Evolutionary conservation across 2,797 vertebrate species (phyloP).

Genomic region (Delichon dasypus): DNA sequence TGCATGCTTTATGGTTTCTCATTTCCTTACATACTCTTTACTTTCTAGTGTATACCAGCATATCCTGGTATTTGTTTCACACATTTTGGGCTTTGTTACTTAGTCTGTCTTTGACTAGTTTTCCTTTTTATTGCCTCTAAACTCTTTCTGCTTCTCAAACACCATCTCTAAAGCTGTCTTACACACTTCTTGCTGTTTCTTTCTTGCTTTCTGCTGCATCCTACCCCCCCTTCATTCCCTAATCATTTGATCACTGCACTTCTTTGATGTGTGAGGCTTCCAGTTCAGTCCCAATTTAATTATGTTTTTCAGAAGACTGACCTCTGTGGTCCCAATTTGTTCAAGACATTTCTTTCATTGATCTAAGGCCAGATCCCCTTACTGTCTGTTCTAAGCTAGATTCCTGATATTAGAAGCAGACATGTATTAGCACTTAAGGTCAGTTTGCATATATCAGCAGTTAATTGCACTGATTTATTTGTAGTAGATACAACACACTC

Average conservation of each 20-base stretch:
- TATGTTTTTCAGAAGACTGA: constrained; percentile 57
- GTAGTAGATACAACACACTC: background rate
- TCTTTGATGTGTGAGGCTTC: constrained; percentile 43
- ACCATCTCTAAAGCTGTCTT: background rate
- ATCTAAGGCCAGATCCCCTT: constrained; percentile 29
- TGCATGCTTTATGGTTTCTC: constrained; percentile 14
- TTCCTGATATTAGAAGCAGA: background rate
- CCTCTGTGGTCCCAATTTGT: constrained; percentile 52
- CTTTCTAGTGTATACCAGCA: background rate
- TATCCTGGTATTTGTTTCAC: constrained; percentile 5
- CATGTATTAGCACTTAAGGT: constrained; percentile 22
- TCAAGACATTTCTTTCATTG: constrained; percentile 57
- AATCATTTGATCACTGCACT: constrained; percentile 25
- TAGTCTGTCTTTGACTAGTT: background rate
- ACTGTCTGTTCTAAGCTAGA: background rate
- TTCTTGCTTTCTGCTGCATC: background rate
- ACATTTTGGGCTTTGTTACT: background rate
- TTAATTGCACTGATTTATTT: constrained; percentile 49
- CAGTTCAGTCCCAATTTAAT: constrained; percentile 53
- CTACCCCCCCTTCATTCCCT: background rate
- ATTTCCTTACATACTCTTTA: constrained; percentile 3
- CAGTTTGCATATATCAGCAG: constrained; percentile 2
- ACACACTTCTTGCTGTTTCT: background rate
- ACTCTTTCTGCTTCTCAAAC: background rate
- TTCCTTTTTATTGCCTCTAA: background rate